Base-by-base conservation (phyloP, 2,797 vertebrate species). In the Danio jaintianensis region DNA sequence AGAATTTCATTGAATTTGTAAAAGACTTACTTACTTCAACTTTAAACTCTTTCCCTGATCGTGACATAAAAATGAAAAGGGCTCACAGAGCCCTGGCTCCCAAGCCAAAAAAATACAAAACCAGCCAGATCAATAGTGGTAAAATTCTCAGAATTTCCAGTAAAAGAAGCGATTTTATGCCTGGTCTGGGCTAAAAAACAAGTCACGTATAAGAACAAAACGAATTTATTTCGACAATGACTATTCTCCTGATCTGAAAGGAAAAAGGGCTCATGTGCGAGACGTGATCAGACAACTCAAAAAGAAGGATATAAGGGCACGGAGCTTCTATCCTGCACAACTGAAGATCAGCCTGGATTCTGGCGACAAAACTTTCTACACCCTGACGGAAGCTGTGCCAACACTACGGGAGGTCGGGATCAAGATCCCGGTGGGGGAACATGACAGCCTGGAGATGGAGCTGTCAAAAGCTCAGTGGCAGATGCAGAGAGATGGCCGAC, bases 191-290 rank as follows among this genome's bases (percentile, higher is more conserved):
- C 29, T 29, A 20, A 58, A 29, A 58, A 58, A 58, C 56, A 29
- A 58, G 38, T 53, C 1, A 10, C 63, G 2, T 75, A 62, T 18
- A 71, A 83, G 1, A 47, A 15, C 7, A 1, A 69, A n/a, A 9
- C 29, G 0, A 22, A 84, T 78, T 5, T 73, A 80, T 18, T 83
- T 83, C 6, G 58, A 83, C 15, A 53, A 81, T 0, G 43, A 83
- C 13, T 79, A 81, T 47, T 82, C 84, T 2, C 79, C 71, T 2
- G 79, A 82, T 50, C 3, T 79, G 8, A 72, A 82, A 66, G 75
- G 63, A 5, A 76, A 56, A 52, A 75, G 58, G 55, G 16, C 43
- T 7, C 20, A 50, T 16, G 72, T 83, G 12, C 11, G 66, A n/a
- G 66, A 83, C 12, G 66, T 66, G 10, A 66, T 76, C 29, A 36